phyloP scores from a whole-genome alignment of 2,797 vertebrate species.

The Pteropus rufus region DNA sequence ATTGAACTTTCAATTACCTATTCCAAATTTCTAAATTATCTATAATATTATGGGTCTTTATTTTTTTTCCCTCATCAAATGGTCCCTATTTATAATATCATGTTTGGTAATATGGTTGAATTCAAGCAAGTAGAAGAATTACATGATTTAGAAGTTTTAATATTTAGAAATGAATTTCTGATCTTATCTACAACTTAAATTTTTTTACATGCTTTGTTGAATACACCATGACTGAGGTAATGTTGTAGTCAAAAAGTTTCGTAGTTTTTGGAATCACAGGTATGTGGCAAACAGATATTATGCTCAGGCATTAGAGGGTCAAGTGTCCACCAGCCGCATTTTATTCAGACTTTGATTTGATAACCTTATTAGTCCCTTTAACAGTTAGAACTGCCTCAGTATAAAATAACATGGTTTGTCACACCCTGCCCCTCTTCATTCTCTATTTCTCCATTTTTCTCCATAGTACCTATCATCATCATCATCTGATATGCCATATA shows the following conservation, averaged over 20 bases:
- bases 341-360: neutral
- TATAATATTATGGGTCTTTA: neutral
- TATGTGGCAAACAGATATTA: neutral
- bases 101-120: neutral
- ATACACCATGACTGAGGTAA: neutral
- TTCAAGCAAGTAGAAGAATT: neutral
- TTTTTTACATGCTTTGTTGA: neutral
- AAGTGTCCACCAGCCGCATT: neutral
- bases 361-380: neutral
- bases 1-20: conserved; percentile 14
- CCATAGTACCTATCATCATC: neutral
- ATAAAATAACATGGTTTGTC: neutral
- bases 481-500: neutral
- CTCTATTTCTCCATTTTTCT: neutral
- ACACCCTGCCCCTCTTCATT: neutral
- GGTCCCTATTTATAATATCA: neutral
- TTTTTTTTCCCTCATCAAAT: neutral
- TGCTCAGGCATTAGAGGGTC: neutral
- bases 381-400: neutral
- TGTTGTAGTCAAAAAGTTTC: neutral
- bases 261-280: neutral
- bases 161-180: conserved; percentile 17
- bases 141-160: conserved; percentile 3
- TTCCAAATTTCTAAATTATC: neutral
- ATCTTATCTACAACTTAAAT: neutral